Conservation (phyloP, 2,888 invertebrate genomes). For the Julus scandinavius region DNA sequence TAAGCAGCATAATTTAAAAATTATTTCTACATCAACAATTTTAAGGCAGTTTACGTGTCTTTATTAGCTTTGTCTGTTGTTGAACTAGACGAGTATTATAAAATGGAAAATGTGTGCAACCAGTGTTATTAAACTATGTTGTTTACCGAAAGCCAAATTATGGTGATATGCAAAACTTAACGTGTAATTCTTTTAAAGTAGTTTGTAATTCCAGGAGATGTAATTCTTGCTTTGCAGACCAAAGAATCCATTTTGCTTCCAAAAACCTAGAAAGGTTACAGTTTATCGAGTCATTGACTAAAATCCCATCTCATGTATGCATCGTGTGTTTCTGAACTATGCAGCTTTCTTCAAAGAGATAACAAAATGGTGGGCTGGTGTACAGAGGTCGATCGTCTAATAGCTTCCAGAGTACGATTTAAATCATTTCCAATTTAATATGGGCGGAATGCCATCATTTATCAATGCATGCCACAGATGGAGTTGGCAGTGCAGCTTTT, state of each 20-base stretch:
- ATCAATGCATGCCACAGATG: conserved; percentile 32
- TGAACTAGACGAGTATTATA: no score
- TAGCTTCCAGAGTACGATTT: conserved; percentile 42
- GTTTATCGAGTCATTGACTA: conserved; percentile 12
- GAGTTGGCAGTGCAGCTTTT: conserved; percentile 17
- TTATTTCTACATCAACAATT: no score
- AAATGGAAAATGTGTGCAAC: no score
- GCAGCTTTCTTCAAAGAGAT: conserved; percentile 11
- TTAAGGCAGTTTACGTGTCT: no score
- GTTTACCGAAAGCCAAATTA: no score
- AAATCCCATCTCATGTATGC: background rate
- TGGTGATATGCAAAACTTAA: no score
- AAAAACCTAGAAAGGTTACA: background rate
- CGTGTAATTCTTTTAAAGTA: no score
- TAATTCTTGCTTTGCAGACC: no score
- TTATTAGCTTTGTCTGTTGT: no score
- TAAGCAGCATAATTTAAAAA: no score
- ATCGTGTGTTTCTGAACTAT: background rate
- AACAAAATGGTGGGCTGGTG: background rate
- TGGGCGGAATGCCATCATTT: conserved; percentile 42
- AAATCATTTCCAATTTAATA: conserved; percentile 38
- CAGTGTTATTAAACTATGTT: no score
- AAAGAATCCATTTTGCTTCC: background rate
- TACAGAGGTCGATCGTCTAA: conserved; percentile 36
- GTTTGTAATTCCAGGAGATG: no score